phyloP scores from a whole-genome alignment of 2,113 vertebrate genomes.

The Elachura formosa region DNA sequence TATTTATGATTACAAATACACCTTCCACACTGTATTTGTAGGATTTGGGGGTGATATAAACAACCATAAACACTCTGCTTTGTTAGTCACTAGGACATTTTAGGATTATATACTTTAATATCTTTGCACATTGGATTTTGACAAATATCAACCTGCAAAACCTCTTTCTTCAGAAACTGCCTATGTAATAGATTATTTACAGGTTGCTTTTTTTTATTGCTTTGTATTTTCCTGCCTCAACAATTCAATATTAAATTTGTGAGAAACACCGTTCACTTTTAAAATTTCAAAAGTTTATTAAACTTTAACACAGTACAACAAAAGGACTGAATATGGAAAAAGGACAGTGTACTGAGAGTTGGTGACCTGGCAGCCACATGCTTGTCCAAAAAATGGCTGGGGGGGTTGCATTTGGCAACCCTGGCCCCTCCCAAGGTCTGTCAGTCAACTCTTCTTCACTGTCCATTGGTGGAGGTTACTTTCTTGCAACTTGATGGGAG shows the following conservation, averaged over 20 bases:
- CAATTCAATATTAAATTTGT: neutral
- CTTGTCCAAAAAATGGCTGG: no score
- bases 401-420: no score
- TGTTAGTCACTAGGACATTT: neutral
- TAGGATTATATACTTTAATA: neutral
- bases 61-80: neutral
- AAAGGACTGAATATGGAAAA: no score
- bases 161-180: neutral
- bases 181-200: neutral
- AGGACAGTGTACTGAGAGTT: no score
- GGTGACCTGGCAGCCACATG: no score
- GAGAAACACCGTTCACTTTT: no score
- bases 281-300: no score
- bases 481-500: no score
- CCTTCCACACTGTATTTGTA: neutral
- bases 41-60: neutral
- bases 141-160: neutral
- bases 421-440: no score
- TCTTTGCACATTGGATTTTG: neutral
- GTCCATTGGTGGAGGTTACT: no score
- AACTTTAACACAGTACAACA: no score
- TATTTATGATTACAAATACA: neutral
- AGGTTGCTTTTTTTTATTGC: neutral
- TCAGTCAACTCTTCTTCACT: no score
- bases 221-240: neutral